Base-by-base conservation (phyloP, 2,888 invertebrate genomes). In the Ethmia dodecea region DNA sequence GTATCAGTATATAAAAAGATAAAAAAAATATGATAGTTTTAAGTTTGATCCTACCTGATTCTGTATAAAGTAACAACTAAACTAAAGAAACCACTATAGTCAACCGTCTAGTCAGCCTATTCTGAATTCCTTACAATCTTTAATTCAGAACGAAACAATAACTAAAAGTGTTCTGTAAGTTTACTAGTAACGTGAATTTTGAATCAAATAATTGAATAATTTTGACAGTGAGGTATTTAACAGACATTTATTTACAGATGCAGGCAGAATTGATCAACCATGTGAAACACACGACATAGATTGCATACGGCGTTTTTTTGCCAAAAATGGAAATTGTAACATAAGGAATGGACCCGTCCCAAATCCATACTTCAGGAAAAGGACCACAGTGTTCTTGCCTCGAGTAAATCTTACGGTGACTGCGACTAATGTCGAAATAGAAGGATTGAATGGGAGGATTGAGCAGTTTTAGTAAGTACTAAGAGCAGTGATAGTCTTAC, bases 391-490 rank as follows among this genome's bases (percentile, higher is more conserved):
- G 1, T 39, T 43, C 15, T 26, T 43, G 6, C 33, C 49, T 3
- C 29, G 26, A 13, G 24, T 42, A 3, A 70, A 69, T 18, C 3
- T 62, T 0, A 54, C 61, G 3, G 13, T 50, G 1, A 44, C 41
- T 1, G 20, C 33, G 2, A 36, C 30, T 1, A 31, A 54, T 30
- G 12, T 42, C 2, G 16, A 35, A 2, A 37, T 58, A 2, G 44
- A 31, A 10, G 66, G 65, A 1, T 35, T 60, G 1, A 13, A 15
- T 11, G 60, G 52, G 3, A 55, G 37, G 14, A 40, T 69, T 16
- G 47, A 44, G 0, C 58, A 65, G 28, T 66, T 67, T 31, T 64
- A 55, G 70, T 69, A 45, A 49, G 54, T 45, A 13, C 1, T n/a
- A n/a, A n/a, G n/a, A n/a, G n/a, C n/a, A n/a, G n/a, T n/a, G n/a